These are phyloP conservation scores for Opisthograptis luteolata DNA, from an alignment of 2,888 invertebrate species.

Conservation along the genomic window DNA sequence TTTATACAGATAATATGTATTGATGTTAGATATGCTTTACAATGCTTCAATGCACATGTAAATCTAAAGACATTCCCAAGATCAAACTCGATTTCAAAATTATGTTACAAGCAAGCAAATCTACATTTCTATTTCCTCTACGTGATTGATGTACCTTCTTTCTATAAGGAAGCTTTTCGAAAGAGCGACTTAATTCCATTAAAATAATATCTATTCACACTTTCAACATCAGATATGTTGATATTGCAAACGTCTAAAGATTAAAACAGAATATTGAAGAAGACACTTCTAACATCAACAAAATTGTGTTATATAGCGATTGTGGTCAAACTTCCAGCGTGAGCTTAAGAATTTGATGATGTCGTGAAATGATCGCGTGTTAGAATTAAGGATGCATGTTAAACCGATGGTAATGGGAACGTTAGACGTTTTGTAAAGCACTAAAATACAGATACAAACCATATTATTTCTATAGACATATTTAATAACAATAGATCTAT, in stretches of 20 bases:
- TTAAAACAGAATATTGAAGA: neutral
- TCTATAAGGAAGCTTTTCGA: too few species aligned
- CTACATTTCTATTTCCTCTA: neutral
- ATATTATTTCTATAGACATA: too few species aligned
- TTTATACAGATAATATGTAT: conserved; percentile 5
- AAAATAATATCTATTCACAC: too few species aligned
- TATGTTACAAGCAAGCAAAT: neutral
- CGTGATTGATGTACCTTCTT: too few species aligned
- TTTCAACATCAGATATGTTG: neutral
- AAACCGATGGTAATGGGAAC: neutral
- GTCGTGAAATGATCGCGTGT: too few species aligned
- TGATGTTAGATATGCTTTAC: conserved; percentile 18
- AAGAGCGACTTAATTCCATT: too few species aligned
- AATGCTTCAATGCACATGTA: neutral
- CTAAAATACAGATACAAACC: too few species aligned
- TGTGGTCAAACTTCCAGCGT: neutral
- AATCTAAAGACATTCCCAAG: neutral
- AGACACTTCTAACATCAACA: neutral
- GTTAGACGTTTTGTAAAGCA: neutral
- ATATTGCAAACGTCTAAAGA: neutral
- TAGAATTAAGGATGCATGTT: neutral
- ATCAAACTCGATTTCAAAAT: too few species aligned
- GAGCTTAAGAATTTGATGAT: neutral
- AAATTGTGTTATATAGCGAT: neutral
- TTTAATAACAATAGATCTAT: too few species aligned